phyloP scores from a whole-genome alignment of 2,797 vertebrate species.

The Pachyuromys duprasi region DNA sequence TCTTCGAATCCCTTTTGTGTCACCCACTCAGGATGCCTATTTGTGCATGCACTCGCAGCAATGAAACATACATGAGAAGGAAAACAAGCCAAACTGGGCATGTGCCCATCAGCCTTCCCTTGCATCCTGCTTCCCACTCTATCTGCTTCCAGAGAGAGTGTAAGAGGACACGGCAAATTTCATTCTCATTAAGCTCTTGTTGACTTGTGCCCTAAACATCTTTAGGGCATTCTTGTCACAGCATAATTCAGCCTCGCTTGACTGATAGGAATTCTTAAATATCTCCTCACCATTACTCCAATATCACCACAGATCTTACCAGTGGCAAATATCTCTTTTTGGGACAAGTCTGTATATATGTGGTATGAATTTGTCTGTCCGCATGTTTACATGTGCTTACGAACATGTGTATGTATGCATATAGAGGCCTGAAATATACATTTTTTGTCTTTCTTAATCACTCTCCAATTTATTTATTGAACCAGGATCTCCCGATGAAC shows the following conservation, averaged over 20 bases:
- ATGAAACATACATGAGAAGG: neutral
- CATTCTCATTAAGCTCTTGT: neutral
- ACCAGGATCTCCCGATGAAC: neutral
- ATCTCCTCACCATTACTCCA: conserved; percentile 28
- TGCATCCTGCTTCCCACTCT: neutral
- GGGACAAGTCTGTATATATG: neutral
- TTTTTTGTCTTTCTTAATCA: neutral
- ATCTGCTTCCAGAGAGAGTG: neutral
- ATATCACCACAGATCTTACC: neutral
- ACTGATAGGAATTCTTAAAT: neutral
- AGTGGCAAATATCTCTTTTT: neutral
- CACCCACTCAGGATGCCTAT: neutral
- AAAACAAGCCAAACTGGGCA: neutral
- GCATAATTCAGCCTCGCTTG: neutral
- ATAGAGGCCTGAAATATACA: neutral
- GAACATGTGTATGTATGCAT: no score
- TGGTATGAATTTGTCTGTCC: neutral
- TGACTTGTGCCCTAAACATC: neutral
- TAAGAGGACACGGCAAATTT: neutral
- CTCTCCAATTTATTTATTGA: neutral
- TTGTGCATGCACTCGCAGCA: neutral
- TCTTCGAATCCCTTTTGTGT: neutral
- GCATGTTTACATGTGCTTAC: neutral
- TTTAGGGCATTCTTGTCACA: neutral
- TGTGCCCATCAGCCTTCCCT: neutral